phyloP scores from a whole-genome alignment of 2,113 vertebrate genomes.

The Heterotilapia buettikoferi region DNA sequence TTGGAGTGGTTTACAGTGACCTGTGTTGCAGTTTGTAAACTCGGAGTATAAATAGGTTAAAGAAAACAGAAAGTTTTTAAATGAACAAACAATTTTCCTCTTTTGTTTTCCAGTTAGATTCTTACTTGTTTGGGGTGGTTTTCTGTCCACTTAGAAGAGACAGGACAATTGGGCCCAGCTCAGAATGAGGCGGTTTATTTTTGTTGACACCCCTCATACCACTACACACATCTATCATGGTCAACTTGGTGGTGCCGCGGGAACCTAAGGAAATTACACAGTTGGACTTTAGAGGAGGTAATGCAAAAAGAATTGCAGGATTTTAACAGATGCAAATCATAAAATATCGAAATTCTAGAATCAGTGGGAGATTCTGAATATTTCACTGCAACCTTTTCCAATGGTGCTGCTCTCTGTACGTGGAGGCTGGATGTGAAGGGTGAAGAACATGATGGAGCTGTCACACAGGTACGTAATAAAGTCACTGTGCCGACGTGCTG shows the following conservation, averaged over 20 bases:
- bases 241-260: conserved; percentile 87
- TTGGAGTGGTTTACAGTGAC: not conserved
- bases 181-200: conserved; percentile 81
- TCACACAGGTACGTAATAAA: conserved; percentile 70
- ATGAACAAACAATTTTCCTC: not conserved
- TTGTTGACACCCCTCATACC: conserved; percentile 81
- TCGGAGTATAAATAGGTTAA: accelerated
- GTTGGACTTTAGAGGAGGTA: not conserved
- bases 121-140: conserved; percentile 89
- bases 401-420: conserved; percentile 83
- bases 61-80: not conserved
- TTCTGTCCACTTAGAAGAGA: conserved; percentile 91
- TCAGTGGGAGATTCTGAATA: not conserved
- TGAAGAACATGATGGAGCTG: conserved; percentile 97
- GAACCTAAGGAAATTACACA: conserved; percentile 72
- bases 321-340: not conserved
- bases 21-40: not conserved
- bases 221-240: conserved; percentile 95
- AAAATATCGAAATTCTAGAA: not conserved
- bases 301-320: not conserved
- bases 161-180: conserved; percentile 87
- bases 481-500: conserved; percentile 76
- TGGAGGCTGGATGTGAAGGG: conserved; percentile 91
- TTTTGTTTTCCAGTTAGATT: not conserved
- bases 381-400: conserved; percentile 78